Percentiles rank a stretch among this genome's conserved stretches.
These are phyloP conservation scores for Nanorana parkeri DNA, from an alignment of 2,113 vertebrate species.

Conservation along the genomic window DNA sequence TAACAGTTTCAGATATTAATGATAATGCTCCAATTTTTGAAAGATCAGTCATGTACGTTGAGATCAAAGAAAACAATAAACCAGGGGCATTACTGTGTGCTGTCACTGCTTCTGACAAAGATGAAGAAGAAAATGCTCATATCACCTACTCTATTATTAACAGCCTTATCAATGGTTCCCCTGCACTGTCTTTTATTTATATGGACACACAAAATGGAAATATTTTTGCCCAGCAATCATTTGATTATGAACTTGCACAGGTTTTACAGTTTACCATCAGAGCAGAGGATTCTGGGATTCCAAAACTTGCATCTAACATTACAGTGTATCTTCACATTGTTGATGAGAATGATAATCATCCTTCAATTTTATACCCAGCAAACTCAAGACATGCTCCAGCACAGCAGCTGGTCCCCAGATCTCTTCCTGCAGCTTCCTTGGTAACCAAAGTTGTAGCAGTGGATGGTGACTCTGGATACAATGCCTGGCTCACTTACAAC, in stretches of 20 bases:
- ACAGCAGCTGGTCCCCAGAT: slow-evolving; percentile 76
- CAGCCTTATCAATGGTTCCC: slow-evolving; percentile 61
- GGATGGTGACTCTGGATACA: slow-evolving; percentile 84
- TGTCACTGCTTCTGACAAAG: slow-evolving; percentile 63
- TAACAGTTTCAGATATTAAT: slow-evolving; percentile 68
- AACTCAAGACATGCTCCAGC: slow-evolving; percentile 65
- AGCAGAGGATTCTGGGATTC: slow-evolving; percentile 73
- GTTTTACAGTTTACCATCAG: slow-evolving; percentile 71
- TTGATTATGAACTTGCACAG: slow-evolving; percentile 77
- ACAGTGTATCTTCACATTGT: slow-evolving; percentile 76
- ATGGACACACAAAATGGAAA: slow-evolving; percentile 79
- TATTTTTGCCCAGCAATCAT: slow-evolving; percentile 77
- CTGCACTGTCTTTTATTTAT: slow-evolving; percentile 70
- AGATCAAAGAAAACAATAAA: slow-evolving; percentile 63
- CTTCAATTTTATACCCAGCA: slow-evolving; percentile 78
- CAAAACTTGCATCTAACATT: slow-evolving; percentile 66
- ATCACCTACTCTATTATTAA: slow-evolving; percentile 68
- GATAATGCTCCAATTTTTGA: slow-evolving; percentile 67
- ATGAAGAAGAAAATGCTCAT: slow-evolving; percentile 66
- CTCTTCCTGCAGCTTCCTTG: slow-evolving; percentile 78
- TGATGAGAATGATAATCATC: slow-evolving; percentile 79
- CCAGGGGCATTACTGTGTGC: slow-evolving; percentile 58
- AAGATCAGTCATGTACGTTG: slow-evolving; percentile 59
- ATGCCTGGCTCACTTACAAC: slow-evolving; percentile 84
- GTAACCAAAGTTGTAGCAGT: slow-evolving; percentile 88